Evolutionary conservation across 1,140 invertebrate genomes (phyloP), one percentile per base, ranked within the genome.

Genomic region (Eurosta solidaginis): DNA sequence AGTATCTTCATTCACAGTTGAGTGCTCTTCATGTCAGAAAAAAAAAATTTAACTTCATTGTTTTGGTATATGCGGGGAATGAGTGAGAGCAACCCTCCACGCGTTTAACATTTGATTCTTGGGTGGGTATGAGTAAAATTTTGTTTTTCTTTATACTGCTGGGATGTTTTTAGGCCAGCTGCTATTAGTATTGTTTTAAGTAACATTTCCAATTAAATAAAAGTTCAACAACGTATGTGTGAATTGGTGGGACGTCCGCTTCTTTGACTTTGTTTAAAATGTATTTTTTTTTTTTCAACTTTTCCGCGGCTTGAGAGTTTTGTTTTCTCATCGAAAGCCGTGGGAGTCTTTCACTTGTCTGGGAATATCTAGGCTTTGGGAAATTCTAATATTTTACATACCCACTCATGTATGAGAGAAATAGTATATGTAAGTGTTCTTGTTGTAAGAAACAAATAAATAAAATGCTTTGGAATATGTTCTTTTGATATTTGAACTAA

Each of bases 141-240:
- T 49, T 49, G 29, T 59, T 59, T 12, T 49, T 49, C 4, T 10
- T 52, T 25, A 9, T 2, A n/a, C 45, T 47, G 45, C 14, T 14
- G 45, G 45, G 45, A 14, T n/a, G n/a, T 17, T 17, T 47, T 47
- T 47, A 12, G 14, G 45, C 45, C 45, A 47, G 45, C 12, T 47
- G 45, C 4, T 4, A n/a, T 47, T n/a, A n/a, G 22, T 63, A 40
- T 63, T 63, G 54, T 40, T 63, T 63, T 63, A 33, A n/a, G 29
- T 33, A 36, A n/a, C 54, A 33, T 63, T 63, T 63, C 2, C 29
- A 36, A 63, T 36, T 36, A 25, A 63, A n/a, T n/a, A n/a, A n/a
- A n/a, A 33, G 54, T 68, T 52, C 29, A 68, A 68, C 33, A n/a
- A n/a, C 59, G 59, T 33, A 68, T 68, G 59, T 7, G 59, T 40